Evolutionary conservation across 1,140 invertebrate genomes (phyloP).

Genomic region (Sesamia nonagrioides): DNA sequence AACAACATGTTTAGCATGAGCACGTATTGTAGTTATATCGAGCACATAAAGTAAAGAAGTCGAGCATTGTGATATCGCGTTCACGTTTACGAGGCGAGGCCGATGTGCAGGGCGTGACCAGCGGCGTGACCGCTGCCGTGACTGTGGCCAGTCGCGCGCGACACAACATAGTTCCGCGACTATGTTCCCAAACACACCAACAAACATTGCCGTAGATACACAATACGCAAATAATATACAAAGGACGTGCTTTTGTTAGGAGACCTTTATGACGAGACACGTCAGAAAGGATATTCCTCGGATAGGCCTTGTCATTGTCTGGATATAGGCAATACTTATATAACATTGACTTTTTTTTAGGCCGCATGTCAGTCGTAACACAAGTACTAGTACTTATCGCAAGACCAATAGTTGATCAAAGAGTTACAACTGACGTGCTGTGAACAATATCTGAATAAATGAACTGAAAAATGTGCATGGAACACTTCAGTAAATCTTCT

Average conservation of each 20-base stretch:
- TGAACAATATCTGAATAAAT: too few species aligned
- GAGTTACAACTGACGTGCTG: too few species aligned
- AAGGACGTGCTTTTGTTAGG: constrained; percentile 36
- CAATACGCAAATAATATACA: constrained; percentile 33
- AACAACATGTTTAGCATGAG: constrained; percentile 43
- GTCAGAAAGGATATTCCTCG: background rate
- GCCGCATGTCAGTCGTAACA: too few species aligned
- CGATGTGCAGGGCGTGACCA: constrained; percentile 75
- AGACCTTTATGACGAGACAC: background rate
- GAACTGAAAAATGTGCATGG: too few species aligned
- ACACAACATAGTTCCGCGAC: constrained; percentile 66
- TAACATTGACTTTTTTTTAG: too few species aligned
- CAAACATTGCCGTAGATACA: constrained; percentile 9
- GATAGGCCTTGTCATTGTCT: too few species aligned
- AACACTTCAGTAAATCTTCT: too few species aligned
- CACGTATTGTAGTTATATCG: constrained; percentile 45
- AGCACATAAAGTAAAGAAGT: constrained; percentile 62
- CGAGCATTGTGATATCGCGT: constrained; percentile 74
- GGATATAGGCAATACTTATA: too few species aligned
- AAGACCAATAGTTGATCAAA: too few species aligned
- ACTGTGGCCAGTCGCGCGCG: constrained; percentile 70
- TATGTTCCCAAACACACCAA: constrained; percentile 48
- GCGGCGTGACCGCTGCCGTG: constrained; percentile 75
- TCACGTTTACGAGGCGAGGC: constrained; percentile 81
- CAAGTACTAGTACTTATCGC: too few species aligned